Evolutionary conservation across 2,113 vertebrate species (phyloP), one percentile per base, ranked within the genome.

Genomic region (Tricholaema leucomelas): DNA sequence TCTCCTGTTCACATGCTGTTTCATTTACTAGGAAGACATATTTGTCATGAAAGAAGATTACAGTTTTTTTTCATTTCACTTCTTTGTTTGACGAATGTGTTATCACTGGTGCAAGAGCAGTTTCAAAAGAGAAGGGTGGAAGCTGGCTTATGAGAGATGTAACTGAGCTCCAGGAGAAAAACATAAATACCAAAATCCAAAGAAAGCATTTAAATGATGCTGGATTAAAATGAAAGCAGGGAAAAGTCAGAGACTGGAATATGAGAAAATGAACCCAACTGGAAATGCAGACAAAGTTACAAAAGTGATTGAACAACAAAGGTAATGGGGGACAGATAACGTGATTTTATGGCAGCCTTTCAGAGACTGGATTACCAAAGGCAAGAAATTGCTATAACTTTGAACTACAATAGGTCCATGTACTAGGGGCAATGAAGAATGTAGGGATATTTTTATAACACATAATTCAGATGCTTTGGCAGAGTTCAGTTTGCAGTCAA

Each of bases 31-130:
- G 44, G 59, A 91, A 65, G 40, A 56, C 3, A n/a, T 17, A 18
- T 80, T 87, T 95, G 85, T 89, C 60, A 66, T 59, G 18, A 76
- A 85, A 87, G 36, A 73, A 21, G 46, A 84, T 87, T 82, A 73
- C 31, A 18, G 67, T 3, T 0, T 23, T 50, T 93, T 73, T 92
- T 87, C 13, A 61, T 81, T 81, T 88, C 38, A 54, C 7, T 52
- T 58, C 27, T 73, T 77, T 69, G 31, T 74, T 60, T 54, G 35
- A 66, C 1, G 2, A 52, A 28, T 85, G 20, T 44, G 12, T 76
- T 67, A 36, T 33, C 66, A 79, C 18, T 76, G 28, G 10, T 61
- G 16, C 24, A 90, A 85, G 63, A 92, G 50, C 1, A 59, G 30
- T 81, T 95, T 81, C 52, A 83, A 77, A 77, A 87, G 19, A 67